Base-by-base conservation (phyloP, 2,888 invertebrate species). In the Cerceris rybyensis region DNA sequence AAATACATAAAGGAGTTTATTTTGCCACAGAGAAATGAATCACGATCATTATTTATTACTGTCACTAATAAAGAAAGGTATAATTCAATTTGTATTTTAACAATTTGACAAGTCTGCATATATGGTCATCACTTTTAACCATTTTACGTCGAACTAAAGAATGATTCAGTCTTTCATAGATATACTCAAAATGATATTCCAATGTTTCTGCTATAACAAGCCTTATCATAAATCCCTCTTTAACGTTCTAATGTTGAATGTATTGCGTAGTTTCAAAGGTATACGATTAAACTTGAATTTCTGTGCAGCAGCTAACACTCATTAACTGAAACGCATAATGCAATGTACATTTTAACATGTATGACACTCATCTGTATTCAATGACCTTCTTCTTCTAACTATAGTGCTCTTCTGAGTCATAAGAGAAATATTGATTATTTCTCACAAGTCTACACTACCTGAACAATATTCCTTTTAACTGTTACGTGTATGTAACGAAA, bases 341-440 rank as follows among this genome's bases (percentile, higher is more conserved):
- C 46, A 66, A 59, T 72, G 69, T 65, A 66, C 69, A 82, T 70
- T 77, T 79, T 81, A 80, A 68, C 75, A 75, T 74, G 75, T 78
- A 73, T 78, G 75, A 80, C 78, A 78, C 73, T 75, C 72, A 75
- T 68, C 52, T 75, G 55, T 63, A 76, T 65, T 82, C 46, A 67
- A 64, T 76, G 84, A 80, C 86, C 86, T 87, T 87, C 67, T 80
- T 70, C 64, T 72, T 73, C 82, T 75, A 80, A 74, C 85, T 86
- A 83, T 82, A 84, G 78, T 75, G 57, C 76, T 72, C 58, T 78
- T 79, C 71, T 88, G 88, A 89, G 82, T 88, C 88, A 89, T 70
- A 82, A 78, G 81, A 85, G 80, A 85, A 86, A 88, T 88, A 90
- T 90, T 88, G 88, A 90, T 90, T 87, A 86, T 87, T 88, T 83